Percentiles rank a stretch among this genome's conserved stretches.
Evolutionary conservation across 2,113 vertebrate species (phyloP).

Genomic region (Antennarius striatus): DNA sequence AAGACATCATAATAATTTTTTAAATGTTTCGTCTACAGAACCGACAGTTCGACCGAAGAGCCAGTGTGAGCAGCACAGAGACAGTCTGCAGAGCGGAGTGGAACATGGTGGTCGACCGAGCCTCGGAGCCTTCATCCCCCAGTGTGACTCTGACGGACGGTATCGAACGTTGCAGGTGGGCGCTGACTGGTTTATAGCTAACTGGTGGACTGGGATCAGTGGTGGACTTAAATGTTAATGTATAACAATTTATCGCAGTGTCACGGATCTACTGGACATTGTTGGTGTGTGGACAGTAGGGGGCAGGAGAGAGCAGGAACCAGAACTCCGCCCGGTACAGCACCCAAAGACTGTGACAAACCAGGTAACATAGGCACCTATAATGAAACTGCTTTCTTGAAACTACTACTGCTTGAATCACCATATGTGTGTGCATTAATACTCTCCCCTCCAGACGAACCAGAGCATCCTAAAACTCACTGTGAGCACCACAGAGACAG

Average conservation of each 20-base stretch:
- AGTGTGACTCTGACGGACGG: conserved; percentile 81
- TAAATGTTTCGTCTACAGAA: conserved; percentile 51
- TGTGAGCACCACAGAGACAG: conserved; percentile 79
- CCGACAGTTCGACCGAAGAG: conserved; percentile 64
- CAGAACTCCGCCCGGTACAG: conserved; percentile 68
- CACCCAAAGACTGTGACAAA: conserved; percentile 58
- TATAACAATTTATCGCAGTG: conserved; percentile 4
- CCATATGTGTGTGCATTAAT: no score
- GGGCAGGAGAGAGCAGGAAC: conserved; percentile 84
- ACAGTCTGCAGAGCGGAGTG: conserved; percentile 57
- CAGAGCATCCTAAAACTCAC: conserved; percentile 47
- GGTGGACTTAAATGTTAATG: neutral
- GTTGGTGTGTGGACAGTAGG: conserved; percentile 83
- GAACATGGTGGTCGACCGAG: conserved; percentile 6
- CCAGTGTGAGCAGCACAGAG: conserved; percentile 80
- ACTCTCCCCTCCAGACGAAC: conserved; percentile 15
- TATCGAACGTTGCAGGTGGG: conserved; percentile 76
- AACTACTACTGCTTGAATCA: no score
- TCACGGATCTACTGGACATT: conserved; percentile 76
- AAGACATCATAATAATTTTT: neutral
- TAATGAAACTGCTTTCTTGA: no score
- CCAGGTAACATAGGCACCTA: conserved; percentile 71
- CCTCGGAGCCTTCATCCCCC: conserved; percentile 76
- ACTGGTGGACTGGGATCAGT: neutral
- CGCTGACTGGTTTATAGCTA: neutral